phyloP scores from a whole-genome alignment of 2,888 invertebrate species.

The Troilus luridus region DNA sequence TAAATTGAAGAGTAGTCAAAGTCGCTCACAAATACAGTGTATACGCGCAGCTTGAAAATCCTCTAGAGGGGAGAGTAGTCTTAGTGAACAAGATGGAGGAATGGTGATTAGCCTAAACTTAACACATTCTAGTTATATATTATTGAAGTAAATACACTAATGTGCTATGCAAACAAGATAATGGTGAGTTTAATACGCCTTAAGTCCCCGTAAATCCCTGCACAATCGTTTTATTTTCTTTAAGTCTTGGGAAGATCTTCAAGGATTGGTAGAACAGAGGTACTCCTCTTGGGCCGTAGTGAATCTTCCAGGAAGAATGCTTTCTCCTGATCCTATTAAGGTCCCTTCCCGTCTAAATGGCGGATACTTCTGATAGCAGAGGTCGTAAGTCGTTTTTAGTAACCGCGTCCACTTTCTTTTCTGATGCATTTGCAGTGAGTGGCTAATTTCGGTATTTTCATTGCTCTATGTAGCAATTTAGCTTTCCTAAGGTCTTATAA shows the following conservation, averaged over 20 bases:
- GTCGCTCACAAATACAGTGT: too few species aligned
- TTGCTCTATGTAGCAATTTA: background rate
- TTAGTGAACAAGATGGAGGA: too few species aligned
- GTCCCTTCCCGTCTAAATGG: background rate
- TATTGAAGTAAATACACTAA: background rate
- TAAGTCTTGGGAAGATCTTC: background rate
- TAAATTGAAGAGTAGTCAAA: too few species aligned
- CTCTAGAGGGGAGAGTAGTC: too few species aligned
- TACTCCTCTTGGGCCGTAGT: background rate
- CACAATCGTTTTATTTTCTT: background rate
- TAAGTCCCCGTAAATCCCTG: background rate
- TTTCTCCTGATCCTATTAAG: background rate
- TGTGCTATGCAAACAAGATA: background rate
- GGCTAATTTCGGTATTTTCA: background rate
- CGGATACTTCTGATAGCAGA: conserved; percentile 2
- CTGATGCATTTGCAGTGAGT: conserved; percentile 16
- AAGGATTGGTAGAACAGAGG: background rate
- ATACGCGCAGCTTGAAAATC: too few species aligned
- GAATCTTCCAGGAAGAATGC: background rate
- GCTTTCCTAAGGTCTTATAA: background rate
- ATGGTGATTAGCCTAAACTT: too few species aligned
- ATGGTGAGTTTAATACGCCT: background rate
- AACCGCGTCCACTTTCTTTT: background rate
- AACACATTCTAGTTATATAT: background rate
- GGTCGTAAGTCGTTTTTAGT: background rate